These are phyloP conservation scores for Microcebus lehilahytsara DNA, from an alignment of 2,113 vertebrate species.

Conservation along the genomic window DNA sequence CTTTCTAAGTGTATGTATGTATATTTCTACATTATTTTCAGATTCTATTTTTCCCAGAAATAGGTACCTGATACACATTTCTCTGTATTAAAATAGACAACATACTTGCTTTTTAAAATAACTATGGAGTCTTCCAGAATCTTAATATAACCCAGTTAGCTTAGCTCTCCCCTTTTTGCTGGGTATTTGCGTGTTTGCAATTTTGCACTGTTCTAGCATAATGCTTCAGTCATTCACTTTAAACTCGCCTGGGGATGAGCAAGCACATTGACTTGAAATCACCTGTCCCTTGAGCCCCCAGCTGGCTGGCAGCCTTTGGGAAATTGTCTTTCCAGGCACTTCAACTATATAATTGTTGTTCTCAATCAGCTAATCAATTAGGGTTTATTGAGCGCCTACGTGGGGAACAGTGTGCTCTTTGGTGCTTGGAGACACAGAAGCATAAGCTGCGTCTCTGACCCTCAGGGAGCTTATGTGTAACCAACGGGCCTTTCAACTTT, in stretches of 20 bases:
- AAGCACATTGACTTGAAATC: constrained; percentile 43
- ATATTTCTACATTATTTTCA: background rate
- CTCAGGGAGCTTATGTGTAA: background rate
- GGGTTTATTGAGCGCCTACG: background rate
- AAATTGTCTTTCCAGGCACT: constrained; percentile 45
- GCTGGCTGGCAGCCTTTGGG: constrained; percentile 32
- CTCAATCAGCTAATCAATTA: constrained; percentile 59
- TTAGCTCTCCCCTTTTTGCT: background rate
- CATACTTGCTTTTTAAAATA: background rate
- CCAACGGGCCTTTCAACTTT: background rate
- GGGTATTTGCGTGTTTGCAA: background rate
- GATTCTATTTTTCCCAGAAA: background rate
- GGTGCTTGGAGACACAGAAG: background rate
- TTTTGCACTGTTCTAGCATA: constrained; percentile 28
- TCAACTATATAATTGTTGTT: constrained; percentile 34
- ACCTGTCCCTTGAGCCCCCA: constrained; percentile 1
- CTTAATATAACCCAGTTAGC: background rate
- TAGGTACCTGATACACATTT: background rate
- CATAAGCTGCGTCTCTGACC: background rate
- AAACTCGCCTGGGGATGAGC: constrained; percentile 51
- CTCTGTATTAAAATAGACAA: constrained; percentile 27
- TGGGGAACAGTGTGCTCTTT: constrained; percentile 6
- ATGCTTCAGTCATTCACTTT: constrained; percentile 44
- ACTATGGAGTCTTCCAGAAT: background rate
- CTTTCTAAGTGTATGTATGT: background rate